phyloP scores from a whole-genome alignment of 2,113 vertebrate species.

The Etheostoma spectabile region DNA sequence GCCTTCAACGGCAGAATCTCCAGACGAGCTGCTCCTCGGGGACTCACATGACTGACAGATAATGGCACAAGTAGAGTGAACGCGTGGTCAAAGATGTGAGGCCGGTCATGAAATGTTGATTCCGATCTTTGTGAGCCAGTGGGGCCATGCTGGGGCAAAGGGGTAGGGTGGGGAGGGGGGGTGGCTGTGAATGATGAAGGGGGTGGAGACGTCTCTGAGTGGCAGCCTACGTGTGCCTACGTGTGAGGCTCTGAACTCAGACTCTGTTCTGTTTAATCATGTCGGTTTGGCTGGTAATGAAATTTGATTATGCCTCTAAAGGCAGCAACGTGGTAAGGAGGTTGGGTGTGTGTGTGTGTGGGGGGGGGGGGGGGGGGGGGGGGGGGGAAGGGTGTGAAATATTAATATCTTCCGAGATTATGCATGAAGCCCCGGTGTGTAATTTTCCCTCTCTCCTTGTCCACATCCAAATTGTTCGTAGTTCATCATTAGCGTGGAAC shows the following conservation, averaged over 20 bases:
- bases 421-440: slow-evolving; percentile 98
- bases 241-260: slow-evolving; percentile 83
- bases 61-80: slow-evolving; percentile 59
- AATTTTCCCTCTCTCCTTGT: slow-evolving; percentile 96
- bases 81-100: slow-evolving; percentile 72
- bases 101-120: slow-evolving; percentile 73
- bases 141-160: slow-evolving; percentile 36
- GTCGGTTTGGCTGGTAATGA: slow-evolving; percentile 96
- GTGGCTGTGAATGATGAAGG: slow-evolving; percentile 69
- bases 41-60: slow-evolving; percentile 74
- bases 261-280: slow-evolving; percentile 99
- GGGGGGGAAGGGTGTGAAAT: slow-evolving; percentile 84
- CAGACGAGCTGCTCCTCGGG: slow-evolving; percentile 49
- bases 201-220: slow-evolving; percentile 67
- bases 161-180: background rate
- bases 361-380: slow-evolving; percentile 70
- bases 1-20: slow-evolving; percentile 40
- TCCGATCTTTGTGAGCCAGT: slow-evolving; percentile 64
- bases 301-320: slow-evolving; percentile 99
- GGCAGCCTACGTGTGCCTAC: slow-evolving; percentile 73
- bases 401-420: slow-evolving; percentile 99
- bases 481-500: slow-evolving; percentile 99
- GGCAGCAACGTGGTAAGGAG: slow-evolving; percentile 78
- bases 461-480: slow-evolving; percentile 98
- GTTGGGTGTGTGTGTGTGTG: background rate